phyloP scores from a whole-genome alignment of 2,888 invertebrate species.

The Metalampra italica region DNA sequence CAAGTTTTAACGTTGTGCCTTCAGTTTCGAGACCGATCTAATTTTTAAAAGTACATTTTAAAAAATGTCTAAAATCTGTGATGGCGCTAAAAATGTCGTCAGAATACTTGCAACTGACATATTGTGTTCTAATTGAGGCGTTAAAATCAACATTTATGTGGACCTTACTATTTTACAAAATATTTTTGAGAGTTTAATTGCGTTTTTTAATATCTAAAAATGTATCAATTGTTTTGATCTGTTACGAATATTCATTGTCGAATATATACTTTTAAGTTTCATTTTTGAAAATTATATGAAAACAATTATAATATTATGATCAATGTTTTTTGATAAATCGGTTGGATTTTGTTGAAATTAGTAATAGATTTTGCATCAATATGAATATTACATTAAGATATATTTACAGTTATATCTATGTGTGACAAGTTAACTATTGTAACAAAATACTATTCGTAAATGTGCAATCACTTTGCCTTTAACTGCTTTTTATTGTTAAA shows the following conservation, averaged over 20 bases:
- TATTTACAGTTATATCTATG: background rate
- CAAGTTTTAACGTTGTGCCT: too few species aligned
- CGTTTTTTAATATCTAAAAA: conserved; percentile 32
- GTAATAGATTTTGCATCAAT: conserved; percentile 39
- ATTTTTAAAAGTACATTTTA: too few species aligned
- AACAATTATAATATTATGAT: conserved; percentile 9
- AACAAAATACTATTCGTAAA: conserved; percentile 20
- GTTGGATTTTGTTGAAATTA: conserved; percentile 8
- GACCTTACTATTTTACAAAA: conserved; percentile 29
- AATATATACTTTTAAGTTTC: conserved; percentile 11
- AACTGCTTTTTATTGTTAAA: conserved; percentile 41
- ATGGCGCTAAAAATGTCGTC: too few species aligned
- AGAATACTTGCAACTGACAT: background rate
- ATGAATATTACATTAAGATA: conserved; percentile 11
- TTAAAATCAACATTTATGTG: conserved; percentile 14
- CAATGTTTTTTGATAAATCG: conserved; percentile 16
- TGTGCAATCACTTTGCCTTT: conserved; percentile 52
- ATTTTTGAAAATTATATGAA: conserved; percentile 3
- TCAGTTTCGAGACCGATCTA: too few species aligned
- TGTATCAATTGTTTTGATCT: conserved; percentile 23
- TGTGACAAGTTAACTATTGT: conserved; percentile 1
- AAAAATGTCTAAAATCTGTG: too few species aligned
- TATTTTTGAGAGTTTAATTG: conserved; percentile 51
- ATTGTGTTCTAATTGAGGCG: background rate
- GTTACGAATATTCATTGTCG: conserved; percentile 16